Base-by-base conservation (phyloP, 2,113 vertebrate species). In the Apaloderma vittatum region DNA sequence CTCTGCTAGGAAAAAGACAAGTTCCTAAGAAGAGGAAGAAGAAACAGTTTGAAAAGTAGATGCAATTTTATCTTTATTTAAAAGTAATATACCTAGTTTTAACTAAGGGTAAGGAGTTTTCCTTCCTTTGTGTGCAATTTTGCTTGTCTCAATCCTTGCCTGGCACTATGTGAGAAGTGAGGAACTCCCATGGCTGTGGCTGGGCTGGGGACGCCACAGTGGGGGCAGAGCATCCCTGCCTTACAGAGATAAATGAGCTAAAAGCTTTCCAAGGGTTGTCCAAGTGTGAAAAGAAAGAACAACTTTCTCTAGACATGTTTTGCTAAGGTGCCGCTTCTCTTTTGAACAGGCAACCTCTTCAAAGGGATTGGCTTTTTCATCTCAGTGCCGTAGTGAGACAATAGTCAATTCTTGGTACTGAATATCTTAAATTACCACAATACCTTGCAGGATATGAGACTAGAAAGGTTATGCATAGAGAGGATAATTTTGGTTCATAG, bases 401-500 rank as follows among this genome's bases (percentile, higher is more conserved):
- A 94, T 79, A 90, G 70, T 86, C 91, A 82, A 72, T 97, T 93
- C 94, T 93, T 92, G 67, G 59, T 90, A 34, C 72, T 88, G 88
- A 94, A 59, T 89, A 79, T 94, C 93, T 91, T 95, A 86, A 95
- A 78, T 86, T 96, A 88, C 86, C 75, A 88, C 94, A 94, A 87
- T 90, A 90, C 88, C 85, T 95, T 96, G 85, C 76, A 94, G 91
- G 92, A 92, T 94, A 76, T 73, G 92, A 95, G 86, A 97, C 87
- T 86, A 84, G 94, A 96, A 95, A 91, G 40, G 87, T 62, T 95
- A 94, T 61, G 58, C 96, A 97, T 96, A 97, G 96, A 98, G 98
- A 98, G 98, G 98, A 97, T 93, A 97, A 97, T 98, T 98, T 98
- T 96, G 98, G 98, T 98, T 98, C 96, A 97, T 94, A 98, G 98